phyloP scores from a whole-genome alignment of 2,888 invertebrate genomes.

The Petrolisthes manimaculis region DNA sequence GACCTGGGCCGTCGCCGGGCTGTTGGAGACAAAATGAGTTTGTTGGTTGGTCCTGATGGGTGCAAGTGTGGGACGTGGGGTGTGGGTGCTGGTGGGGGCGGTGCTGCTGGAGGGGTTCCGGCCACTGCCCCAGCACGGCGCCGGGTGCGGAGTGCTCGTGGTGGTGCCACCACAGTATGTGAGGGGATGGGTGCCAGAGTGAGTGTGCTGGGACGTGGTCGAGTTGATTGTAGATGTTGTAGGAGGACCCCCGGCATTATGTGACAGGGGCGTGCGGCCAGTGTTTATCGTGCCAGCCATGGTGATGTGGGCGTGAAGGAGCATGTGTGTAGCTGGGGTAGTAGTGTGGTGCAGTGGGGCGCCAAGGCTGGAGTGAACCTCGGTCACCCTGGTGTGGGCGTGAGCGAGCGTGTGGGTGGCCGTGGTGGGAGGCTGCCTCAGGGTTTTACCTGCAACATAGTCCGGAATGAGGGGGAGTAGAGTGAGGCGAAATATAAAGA shows the following conservation, averaged over 20 bases:
- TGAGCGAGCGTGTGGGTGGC: constrained; percentile 34
- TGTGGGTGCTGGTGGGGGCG: constrained; percentile 25
- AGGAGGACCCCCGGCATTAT: constrained; percentile 7
- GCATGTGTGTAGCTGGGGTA: constrained; percentile 33
- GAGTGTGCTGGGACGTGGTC: constrained; percentile 13
- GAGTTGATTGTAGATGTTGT: neutral
- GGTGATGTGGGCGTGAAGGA: constrained; percentile 21
- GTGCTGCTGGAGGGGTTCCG: constrained; percentile 26
- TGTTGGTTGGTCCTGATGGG: constrained; percentile 32
- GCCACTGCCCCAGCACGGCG: constrained; percentile 10
- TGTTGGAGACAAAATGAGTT: constrained; percentile 49
- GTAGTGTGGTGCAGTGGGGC: constrained; percentile 44
- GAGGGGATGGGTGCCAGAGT: constrained; percentile 29
- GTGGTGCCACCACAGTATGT: constrained; percentile 5
- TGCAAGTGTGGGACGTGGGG: constrained; percentile 19
- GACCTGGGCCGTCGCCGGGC: constrained; percentile 47
- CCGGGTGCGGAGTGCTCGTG: constrained; percentile 14
- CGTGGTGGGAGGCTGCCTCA: constrained; percentile 44
- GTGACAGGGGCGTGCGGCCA: constrained; percentile 6
- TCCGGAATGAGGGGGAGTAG: constrained; percentile 36
- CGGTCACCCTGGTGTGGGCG: constrained; percentile 46
- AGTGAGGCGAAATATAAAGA: neutral
- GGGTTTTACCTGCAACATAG: constrained; percentile 50
- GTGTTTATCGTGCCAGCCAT: constrained; percentile 1
- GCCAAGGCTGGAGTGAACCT: constrained; percentile 29